Percentiles rank a stretch among this genome's conserved stretches.
phyloP scores from a whole-genome alignment of 2,797 vertebrate genomes.

The Bradypodion ventrale region DNA sequence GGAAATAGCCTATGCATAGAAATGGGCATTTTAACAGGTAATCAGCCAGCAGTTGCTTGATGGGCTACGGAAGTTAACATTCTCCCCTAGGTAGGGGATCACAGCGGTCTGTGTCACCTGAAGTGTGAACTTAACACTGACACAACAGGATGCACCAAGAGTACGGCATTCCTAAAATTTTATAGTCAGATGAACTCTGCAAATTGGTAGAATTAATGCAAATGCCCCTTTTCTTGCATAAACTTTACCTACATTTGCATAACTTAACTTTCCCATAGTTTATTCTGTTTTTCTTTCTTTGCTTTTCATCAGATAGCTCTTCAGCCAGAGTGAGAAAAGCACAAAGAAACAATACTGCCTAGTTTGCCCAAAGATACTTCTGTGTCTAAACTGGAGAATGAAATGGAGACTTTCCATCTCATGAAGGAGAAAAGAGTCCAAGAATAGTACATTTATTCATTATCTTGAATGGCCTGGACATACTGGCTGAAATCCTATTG shows the following conservation, averaged over 20 bases:
- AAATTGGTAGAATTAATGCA: constrained; percentile 5
- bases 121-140: neutral
- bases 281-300: neutral
- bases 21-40: constrained; percentile 36
- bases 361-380: too few species aligned
- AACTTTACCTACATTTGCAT: neutral
- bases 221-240: constrained; percentile 26
- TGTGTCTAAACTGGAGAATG: neutral
- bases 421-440: too few species aligned
- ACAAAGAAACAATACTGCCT: too few species aligned
- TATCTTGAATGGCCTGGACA: too few species aligned
- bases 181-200: constrained; percentile 8
- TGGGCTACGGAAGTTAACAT: constrained; percentile 45
- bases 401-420: neutral
- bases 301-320: neutral
- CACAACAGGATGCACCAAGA: neutral
- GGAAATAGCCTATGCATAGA: constrained; percentile 56
- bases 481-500: too few species aligned
- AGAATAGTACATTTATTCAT: too few species aligned
- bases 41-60: constrained; percentile 12
- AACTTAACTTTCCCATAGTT: neutral
- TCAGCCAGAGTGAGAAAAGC: neutral
- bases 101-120: neutral
- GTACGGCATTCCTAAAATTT: neutral
- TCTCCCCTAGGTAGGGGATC: constrained; percentile 27